Evolutionary conservation across 2,797 vertebrate genomes (phyloP), one percentile per base, ranked within the genome.

Genomic region (Zalophus californianus): DNA sequence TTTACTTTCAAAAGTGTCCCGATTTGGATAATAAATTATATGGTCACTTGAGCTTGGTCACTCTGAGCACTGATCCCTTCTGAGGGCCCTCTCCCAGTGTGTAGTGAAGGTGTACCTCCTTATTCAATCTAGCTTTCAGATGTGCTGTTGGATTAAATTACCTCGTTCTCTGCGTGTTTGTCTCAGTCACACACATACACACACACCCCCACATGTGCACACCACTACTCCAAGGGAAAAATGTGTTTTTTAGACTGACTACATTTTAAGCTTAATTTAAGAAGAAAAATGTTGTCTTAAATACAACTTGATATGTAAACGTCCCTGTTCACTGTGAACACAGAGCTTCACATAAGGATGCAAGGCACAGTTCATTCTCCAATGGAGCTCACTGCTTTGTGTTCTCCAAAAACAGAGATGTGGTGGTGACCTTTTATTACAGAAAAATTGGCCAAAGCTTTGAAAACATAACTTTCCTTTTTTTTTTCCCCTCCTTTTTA

Each of bases 1-100:
- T 95, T 78, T 60, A 78, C 70, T 96, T 25, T 91, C 16, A 86
- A 29, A 64, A 56, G 20, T 60, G 21, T 44, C 44, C 38, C 66
- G n/a, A 86, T 54, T 88, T 82, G 50, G 68, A 50, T 58, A 52
- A 77, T 87, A 79, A 91, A 90, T 87, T 93, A 60, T 48, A 54
- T 16, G 20, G 44, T 90, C 50, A 86, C 32, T n/a, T 89, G 60
- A 84, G n/a, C 60, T 66, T 29, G 80, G 64, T 64, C 20, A 35
- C 54, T 82, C 8, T 6, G 78, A 86, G 7, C 80, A 84, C 48
- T 64, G 8, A 48, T 68, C 29, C 80, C 38, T 84, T 91, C 80
- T 32, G 7, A 82, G 68, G 25, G 14, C 64, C 56, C 29, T 97
- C 48, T 62, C 18, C 13, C 10, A 66, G 12, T 38, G 23, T 23